Conservation (phyloP, 1,140 invertebrate genomes). For the Hylaeus anthracinus region DNA sequence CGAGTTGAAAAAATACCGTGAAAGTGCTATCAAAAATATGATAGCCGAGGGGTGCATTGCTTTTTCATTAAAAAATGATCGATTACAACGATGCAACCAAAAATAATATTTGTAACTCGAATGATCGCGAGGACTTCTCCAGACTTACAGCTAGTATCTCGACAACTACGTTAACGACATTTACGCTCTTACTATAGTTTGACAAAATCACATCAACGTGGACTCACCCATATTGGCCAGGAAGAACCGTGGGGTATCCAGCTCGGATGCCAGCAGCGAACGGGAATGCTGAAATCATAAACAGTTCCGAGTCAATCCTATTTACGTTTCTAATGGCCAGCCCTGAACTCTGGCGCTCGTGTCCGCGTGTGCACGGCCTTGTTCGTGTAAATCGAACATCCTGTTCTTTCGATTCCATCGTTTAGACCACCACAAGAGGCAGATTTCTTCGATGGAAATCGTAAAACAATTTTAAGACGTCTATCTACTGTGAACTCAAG, state of each 20-base stretch:
- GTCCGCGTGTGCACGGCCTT: not conserved
- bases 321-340: conserved; percentile 47
- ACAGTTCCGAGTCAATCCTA: conserved; percentile 37
- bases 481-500: not conserved
- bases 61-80: too few relatives aligned
- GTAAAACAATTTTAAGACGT: not conserved
- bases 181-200: conserved; percentile 45
- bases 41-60: too few relatives aligned
- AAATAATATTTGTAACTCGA: not conserved
- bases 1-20: not conserved
- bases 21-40: not conserved
- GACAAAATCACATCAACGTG: conserved; percentile 60
- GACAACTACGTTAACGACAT: conserved; percentile 50
- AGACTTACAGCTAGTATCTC: conserved; percentile 23
- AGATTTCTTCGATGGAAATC: not conserved
- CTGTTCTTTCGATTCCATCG: not conserved
- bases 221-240: conserved; percentile 89
- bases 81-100: not conserved
- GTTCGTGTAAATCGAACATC: conserved; percentile 24
- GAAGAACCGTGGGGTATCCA: conserved; percentile 86
- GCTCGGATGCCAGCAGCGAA: conserved; percentile 85
- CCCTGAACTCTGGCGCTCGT: conserved; percentile 35
- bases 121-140: conserved; percentile 40
- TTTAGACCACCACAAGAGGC: too few relatives aligned
- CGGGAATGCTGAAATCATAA: conserved; percentile 83